phyloP scores from a whole-genome alignment of 2,113 vertebrate species.

The Cricetomys ansorgei region DNA sequence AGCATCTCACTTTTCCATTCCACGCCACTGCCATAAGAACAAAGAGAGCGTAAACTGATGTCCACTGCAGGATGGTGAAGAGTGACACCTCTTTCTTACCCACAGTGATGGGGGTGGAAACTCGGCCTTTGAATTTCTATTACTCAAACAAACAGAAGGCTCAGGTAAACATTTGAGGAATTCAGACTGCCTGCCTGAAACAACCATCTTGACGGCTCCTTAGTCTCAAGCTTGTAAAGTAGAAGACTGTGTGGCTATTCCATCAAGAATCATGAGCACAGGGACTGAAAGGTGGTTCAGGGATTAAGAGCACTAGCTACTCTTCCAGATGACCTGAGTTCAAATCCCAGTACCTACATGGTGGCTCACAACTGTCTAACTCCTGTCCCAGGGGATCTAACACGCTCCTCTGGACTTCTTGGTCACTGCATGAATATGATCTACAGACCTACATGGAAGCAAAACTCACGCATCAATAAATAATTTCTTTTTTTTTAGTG shows the following conservation, averaged over 20 bases:
- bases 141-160: neutral
- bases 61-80: neutral
- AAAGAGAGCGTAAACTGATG: neutral
- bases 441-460: neutral
- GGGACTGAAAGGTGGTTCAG: neutral
- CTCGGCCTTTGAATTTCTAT: constrained; percentile 3
- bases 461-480: neutral
- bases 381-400: neutral
- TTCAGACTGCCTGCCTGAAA: neutral
- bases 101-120: constrained; percentile 34
- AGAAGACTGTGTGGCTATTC: neutral
- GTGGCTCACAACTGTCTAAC: neutral
- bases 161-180: neutral
- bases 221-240: neutral
- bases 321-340: neutral
- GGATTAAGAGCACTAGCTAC: neutral
- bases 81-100: constrained; percentile 21
- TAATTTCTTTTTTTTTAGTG: neutral
- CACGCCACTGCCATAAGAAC: neutral
- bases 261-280: neutral
- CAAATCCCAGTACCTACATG: neutral
- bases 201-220: neutral
- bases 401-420: neutral
- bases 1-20: constrained; percentile 54
- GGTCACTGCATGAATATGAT: neutral